Evolutionary conservation across 2,888 invertebrate species (phyloP), one percentile per base, ranked within the genome.

Genomic region (Agriotes lineatus): DNA sequence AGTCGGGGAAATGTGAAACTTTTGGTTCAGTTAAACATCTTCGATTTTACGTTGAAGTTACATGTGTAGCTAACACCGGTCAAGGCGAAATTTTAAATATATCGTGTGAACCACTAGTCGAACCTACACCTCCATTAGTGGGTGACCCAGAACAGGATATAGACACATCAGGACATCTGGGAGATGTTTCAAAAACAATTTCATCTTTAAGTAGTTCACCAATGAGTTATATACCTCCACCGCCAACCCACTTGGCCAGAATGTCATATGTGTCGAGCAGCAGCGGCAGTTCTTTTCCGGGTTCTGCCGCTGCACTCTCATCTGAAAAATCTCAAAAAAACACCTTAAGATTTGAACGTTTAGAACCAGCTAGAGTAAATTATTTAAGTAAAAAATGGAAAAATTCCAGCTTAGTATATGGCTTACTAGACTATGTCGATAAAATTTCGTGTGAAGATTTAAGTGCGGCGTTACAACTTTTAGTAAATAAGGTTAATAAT

Each of bases 321-420:
- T 52, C 35, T 33, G 39, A 64, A 20, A 44, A 25, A 7, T 7
- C 3, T 5, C 25, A 25, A 7, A 25, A 25, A 25, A 3, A 25
- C 7, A 3, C 25, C 7, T 5, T 25, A 25, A 25, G 7, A 7
- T 18, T 14, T 18, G 25, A 35, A 10, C 19, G 20, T 10, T 37
- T 71, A 63, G 60, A 64, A 12, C 54, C 50, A 5, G 57, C 70
- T 45, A 64, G 66, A 19, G 39, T 73, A 4, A 48, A 42, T 22
- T 33, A 59, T 7, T 54, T 74, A 12, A 50, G 69, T 63, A 59
- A 56, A 16, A 68, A 69, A 20, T 74, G 74, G 74, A 57, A 57
- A 22, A 69, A 73, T 54, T 67, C 67, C 0, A 54, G 62, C 0
- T 30, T 72, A 19, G 52, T 74, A 1, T 70, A 62, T 4, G 62